Conservation (phyloP, 2,888 invertebrate species). For the Congeria kusceri region DNA sequence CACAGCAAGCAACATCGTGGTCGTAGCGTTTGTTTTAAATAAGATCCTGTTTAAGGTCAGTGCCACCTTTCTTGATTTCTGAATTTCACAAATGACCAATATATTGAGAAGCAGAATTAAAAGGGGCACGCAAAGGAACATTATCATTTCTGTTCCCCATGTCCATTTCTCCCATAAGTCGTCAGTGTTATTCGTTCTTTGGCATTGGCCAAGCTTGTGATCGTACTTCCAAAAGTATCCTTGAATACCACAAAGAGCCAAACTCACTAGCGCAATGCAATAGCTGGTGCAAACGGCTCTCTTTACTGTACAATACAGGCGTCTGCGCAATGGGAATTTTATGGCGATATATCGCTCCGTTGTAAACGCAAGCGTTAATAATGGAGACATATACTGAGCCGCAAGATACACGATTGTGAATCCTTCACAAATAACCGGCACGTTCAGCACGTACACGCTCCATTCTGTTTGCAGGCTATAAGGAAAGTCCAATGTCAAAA, state of each 20-base stretch:
- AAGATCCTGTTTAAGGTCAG: constrained; percentile 71
- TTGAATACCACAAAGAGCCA: constrained; percentile 79
- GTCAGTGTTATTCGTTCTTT: constrained; percentile 45
- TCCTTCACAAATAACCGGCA: constrained; percentile 81
- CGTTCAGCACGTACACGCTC: constrained; percentile 71
- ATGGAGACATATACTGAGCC: constrained; percentile 83
- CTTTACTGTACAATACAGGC: constrained; percentile 80
- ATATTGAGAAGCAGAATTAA: constrained; percentile 83
- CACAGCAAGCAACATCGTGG: constrained; percentile 82
- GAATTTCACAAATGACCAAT: constrained; percentile 81
- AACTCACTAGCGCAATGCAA: constrained; percentile 69
- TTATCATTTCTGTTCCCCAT: constrained; percentile 83
- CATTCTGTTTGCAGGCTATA: constrained; percentile 81
- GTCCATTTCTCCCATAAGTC: constrained; percentile 81
- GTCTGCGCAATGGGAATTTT: constrained; percentile 83
- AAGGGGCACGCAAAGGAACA: constrained; percentile 83
- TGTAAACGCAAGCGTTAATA: constrained; percentile 84
- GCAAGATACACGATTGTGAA: constrained; percentile 82
- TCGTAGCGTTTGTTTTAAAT: constrained; percentile 77
- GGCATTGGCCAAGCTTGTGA: constrained; percentile 61
- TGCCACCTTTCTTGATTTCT: constrained; percentile 61
- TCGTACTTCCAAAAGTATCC: constrained; percentile 83
- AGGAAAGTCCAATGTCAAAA: constrained; percentile 80
- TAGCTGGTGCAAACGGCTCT: constrained; percentile 79
- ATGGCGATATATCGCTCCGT: constrained; percentile 85